phyloP scores from a whole-genome alignment of 2,888 invertebrate species.

The Darwinula stevensoni region DNA sequence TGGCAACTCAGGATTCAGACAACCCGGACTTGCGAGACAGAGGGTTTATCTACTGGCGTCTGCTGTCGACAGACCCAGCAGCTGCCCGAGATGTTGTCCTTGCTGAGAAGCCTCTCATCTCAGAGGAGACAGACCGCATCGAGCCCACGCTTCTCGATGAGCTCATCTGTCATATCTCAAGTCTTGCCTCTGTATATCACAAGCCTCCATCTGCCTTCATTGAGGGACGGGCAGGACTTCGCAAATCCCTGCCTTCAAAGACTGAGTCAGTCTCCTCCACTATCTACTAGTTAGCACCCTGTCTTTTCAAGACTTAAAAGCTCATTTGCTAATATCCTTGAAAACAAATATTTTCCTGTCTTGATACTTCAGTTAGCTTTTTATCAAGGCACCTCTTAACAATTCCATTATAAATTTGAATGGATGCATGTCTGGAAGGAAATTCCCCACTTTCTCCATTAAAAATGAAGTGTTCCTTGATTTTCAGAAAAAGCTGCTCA shows the following conservation, averaged over 20 bases:
- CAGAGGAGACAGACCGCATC: slow-evolving; percentile 89
- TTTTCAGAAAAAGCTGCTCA: no score
- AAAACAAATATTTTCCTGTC: no score
- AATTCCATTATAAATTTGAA: no score
- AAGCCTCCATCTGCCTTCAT: slow-evolving; percentile 97
- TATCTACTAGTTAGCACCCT: no score
- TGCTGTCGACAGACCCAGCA: slow-evolving; percentile 91
- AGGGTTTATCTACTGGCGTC: slow-evolving; percentile 97
- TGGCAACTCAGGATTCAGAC: slow-evolving; percentile 40
- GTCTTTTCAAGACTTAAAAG: no score
- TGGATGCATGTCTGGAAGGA: no score
- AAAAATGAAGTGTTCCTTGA: no score
- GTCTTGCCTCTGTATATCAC: slow-evolving; percentile 91
- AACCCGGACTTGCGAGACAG: slow-evolving; percentile 94
- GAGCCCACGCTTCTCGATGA: slow-evolving; percentile 94
- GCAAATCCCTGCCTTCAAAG: slow-evolving; percentile 11
- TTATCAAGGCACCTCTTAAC: no score
- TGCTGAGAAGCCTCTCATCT: slow-evolving; percentile 94
- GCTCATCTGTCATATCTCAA: slow-evolving; percentile 92
- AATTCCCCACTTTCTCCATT: no score
- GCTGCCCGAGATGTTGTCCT: slow-evolving; percentile 97
- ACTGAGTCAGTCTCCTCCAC: no score
- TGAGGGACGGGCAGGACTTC: slow-evolving; percentile 35
- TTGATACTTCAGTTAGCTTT: no score
- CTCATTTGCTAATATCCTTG: no score